These are phyloP conservation scores for Musca vetustissima DNA, from an alignment of 1,140 invertebrate genomes.

Conservation along the genomic window DNA sequence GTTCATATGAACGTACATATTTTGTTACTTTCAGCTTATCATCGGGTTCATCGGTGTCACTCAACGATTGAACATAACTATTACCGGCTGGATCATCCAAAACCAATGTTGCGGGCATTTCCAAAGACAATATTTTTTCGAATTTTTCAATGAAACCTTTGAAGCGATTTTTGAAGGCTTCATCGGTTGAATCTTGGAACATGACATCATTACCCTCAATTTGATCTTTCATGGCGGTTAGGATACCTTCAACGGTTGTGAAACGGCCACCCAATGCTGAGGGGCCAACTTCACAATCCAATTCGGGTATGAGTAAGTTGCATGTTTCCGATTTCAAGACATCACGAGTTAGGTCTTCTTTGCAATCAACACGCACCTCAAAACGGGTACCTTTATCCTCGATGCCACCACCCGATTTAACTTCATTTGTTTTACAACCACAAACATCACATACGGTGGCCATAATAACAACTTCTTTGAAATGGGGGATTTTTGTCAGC, in stretches of 20 bases:
- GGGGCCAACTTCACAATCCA: constrained; percentile 85
- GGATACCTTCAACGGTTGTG: constrained; percentile 89
- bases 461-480: constrained; percentile 98
- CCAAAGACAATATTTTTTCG: constrained; percentile 69
- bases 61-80: constrained; percentile 89
- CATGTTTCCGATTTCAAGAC: constrained; percentile 97
- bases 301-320: constrained; percentile 81
- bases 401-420: constrained; percentile 92
- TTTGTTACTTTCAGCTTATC: constrained; percentile 72
- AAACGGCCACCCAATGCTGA: constrained; percentile 89
- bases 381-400: constrained; percentile 81
- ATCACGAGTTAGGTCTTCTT: constrained; percentile 86
- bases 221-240: constrained; percentile 71
- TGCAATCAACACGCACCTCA: constrained; percentile 71
- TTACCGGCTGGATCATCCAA: constrained; percentile 97
- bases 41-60: constrained; percentile 69
- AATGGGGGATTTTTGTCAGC: constrained; percentile 91
- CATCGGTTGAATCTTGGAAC: constrained; percentile 72
- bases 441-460: constrained; percentile 89
- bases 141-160: constrained; percentile 69
- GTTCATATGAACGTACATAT: constrained; percentile 84
- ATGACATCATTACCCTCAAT: constrained; percentile 68
- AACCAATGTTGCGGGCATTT: constrained; percentile 72
- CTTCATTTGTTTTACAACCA: constrained; percentile 89
- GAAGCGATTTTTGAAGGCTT: constrained; percentile 56